Evolutionary conservation across 2,113 vertebrate species (phyloP).

Genomic region (Nannospalax galili): DNA sequence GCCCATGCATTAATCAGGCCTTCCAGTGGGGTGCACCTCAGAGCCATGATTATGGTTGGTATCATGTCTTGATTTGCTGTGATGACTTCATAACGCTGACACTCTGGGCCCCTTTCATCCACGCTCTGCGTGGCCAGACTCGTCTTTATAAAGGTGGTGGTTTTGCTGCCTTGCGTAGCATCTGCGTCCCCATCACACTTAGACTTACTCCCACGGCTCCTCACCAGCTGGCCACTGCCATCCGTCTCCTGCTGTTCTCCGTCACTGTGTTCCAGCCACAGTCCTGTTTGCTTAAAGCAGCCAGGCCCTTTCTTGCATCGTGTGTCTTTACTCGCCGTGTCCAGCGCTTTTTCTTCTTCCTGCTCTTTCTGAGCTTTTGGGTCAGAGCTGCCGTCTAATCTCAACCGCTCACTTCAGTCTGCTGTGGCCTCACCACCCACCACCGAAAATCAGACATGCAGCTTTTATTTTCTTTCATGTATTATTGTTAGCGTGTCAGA

Average conservation of each 20-base stretch:
- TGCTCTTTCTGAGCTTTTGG: neutral
- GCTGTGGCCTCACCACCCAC: neutral
- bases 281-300: neutral
- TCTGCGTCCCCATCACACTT: neutral
- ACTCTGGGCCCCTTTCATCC: neutral
- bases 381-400: neutral
- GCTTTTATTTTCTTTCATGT: neutral
- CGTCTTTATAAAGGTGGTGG: neutral
- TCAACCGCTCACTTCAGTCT: neutral
- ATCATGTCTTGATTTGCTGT: neutral
- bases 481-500: too few species aligned
- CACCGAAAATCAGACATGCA: neutral
- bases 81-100: neutral
- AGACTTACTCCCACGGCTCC: neutral
- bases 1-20: neutral
- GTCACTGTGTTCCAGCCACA: neutral
- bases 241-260: neutral
- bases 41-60: neutral
- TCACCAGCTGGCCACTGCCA: neutral
- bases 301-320: neutral
- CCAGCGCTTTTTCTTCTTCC: neutral
- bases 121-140: neutral
- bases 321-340: neutral
- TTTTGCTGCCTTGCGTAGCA: constrained; percentile 15
- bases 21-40: neutral